A percentile compares a stretch with the other conserved stretches of the same genome.
These are phyloP conservation scores for Chorisops tibialis DNA, from an alignment of 2,888 invertebrate genomes.

Conservation along the genomic window DNA sequence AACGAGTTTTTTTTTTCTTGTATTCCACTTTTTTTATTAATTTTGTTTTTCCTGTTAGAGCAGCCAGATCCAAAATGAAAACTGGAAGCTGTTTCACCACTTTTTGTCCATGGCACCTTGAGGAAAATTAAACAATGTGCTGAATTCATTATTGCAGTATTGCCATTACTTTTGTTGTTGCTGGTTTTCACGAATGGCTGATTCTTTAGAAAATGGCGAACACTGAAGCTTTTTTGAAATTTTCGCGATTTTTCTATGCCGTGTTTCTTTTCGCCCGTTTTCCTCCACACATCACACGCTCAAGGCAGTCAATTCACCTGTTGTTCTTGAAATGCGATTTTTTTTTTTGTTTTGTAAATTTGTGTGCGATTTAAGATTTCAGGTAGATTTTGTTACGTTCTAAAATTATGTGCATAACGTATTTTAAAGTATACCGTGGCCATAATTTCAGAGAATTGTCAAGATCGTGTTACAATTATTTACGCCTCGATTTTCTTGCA, in stretches of 20 bases:
- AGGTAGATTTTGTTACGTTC: conserved; percentile 15
- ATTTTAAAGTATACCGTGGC: too few relatives aligned
- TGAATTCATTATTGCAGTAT: conserved; percentile 32
- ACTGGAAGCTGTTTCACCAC: conserved; percentile 40
- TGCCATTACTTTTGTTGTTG: conserved; percentile 21
- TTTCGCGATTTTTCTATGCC: conserved; percentile 10
- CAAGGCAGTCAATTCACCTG: conserved; percentile 40
- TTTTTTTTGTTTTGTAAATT: conserved; percentile 38
- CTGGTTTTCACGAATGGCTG: conserved; percentile 19
- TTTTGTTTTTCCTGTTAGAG: conserved; percentile 22
- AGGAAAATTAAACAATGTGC: conserved; percentile 33
- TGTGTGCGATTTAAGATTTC: not conserved
- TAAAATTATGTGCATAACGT: not conserved
- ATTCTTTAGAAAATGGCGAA: conserved; percentile 33
- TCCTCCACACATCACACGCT: conserved; percentile 12
- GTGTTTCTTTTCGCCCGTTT: too few relatives aligned
- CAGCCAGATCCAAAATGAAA: conserved; percentile 35
- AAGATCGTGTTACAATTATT: too few relatives aligned
- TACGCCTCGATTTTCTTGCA: too few relatives aligned
- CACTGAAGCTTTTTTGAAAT: conserved; percentile 18
- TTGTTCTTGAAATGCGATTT: conserved; percentile 38
- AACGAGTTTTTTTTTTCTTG: conserved; percentile 30
- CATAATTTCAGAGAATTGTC: too few relatives aligned
- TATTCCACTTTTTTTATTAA: conserved; percentile 16
- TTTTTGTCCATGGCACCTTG: conserved; percentile 36